Evolutionary conservation across 2,888 invertebrate species (phyloP).

Genomic region (Ormyrus thymus): DNA sequence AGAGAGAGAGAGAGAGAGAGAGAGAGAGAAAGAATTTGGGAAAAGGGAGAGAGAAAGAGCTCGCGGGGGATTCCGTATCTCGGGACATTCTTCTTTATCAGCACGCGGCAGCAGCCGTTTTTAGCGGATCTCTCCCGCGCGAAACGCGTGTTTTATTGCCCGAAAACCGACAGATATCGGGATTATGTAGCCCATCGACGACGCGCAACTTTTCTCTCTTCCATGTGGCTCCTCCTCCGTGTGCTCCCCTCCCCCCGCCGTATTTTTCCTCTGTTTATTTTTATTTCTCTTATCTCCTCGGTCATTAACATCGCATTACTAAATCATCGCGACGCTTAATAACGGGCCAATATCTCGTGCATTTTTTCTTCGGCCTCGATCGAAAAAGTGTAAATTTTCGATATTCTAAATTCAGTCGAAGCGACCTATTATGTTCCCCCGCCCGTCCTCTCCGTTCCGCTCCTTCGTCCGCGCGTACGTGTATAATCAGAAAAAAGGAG

Average conservation of each 20-base stretch:
- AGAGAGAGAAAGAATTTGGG: conserved; percentile 27
- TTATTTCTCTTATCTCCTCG: conserved; percentile 4
- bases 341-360: no score
- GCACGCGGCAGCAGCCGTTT: conserved; percentile 65
- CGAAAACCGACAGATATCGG: conserved; percentile 80
- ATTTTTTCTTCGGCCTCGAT: background rate
- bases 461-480: background rate
- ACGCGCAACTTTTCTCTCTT: conserved; percentile 36
- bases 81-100: conserved; percentile 71
- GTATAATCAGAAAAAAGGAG: conserved; percentile 20
- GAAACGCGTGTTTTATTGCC: conserved; percentile 78
- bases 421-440: background rate
- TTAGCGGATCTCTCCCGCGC: conserved; percentile 62
- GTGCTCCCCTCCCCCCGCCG: background rate
- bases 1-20: conserved; percentile 14
- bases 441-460: background rate
- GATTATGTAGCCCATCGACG: conserved; percentile 70
- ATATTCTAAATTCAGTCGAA: conserved; percentile 16
- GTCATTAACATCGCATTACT: conserved; percentile 5
- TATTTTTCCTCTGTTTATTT: conserved; percentile 19
- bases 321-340: no score
- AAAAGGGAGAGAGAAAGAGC: conserved; percentile 42
- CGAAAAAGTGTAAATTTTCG: background rate
- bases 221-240: conserved; percentile 20
- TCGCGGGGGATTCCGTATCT: conserved; percentile 69